A percentile compares a stretch with the other conserved stretches of the same genome.
Conservation (phyloP, 2,888 invertebrate species). For the Machimus atricapillus region DNA sequence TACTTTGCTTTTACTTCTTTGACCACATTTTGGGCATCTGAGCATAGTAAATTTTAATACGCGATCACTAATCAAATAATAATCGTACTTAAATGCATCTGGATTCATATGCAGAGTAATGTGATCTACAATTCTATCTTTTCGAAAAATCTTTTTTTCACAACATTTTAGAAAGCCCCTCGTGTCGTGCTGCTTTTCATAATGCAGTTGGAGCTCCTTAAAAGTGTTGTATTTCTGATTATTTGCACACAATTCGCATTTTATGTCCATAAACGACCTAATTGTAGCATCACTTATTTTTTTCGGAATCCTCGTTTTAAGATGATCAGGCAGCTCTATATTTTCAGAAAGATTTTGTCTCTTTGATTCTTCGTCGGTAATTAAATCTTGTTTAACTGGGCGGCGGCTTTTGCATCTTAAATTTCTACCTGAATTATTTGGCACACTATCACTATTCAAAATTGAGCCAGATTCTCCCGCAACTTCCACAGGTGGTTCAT, state of each 20-base stretch:
- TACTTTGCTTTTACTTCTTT: conserved; percentile 46
- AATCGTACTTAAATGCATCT: conserved; percentile 45
- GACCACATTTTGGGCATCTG: conserved; percentile 46
- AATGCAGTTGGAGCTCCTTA: conserved; percentile 47
- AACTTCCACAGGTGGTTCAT: background rate
- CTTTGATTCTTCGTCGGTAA: background rate
- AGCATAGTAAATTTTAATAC: background rate
- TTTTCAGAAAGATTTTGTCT: background rate
- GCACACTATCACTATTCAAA: background rate
- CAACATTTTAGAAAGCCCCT: conserved; percentile 47
- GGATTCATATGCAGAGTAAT: conserved; percentile 47
- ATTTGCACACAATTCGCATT: conserved; percentile 42
- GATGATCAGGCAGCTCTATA: conserved; percentile 44
- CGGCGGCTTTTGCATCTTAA: background rate
- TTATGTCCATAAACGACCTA: conserved; percentile 45
- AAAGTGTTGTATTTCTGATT: conserved; percentile 43
- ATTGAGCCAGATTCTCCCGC: background rate
- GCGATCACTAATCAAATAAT: background rate
- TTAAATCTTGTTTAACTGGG: background rate
- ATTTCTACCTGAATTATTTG: background rate
- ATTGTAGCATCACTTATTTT: conserved; percentile 46
- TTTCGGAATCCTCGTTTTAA: conserved; percentile 44
- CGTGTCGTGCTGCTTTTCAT: conserved; percentile 39
- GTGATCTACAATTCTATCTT: conserved; percentile 46
- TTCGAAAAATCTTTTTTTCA: conserved; percentile 46